Evolutionary conservation across 2,888 invertebrate genomes (phyloP), one percentile per base, ranked within the genome.

Genomic region (Archips xylosteana): DNA sequence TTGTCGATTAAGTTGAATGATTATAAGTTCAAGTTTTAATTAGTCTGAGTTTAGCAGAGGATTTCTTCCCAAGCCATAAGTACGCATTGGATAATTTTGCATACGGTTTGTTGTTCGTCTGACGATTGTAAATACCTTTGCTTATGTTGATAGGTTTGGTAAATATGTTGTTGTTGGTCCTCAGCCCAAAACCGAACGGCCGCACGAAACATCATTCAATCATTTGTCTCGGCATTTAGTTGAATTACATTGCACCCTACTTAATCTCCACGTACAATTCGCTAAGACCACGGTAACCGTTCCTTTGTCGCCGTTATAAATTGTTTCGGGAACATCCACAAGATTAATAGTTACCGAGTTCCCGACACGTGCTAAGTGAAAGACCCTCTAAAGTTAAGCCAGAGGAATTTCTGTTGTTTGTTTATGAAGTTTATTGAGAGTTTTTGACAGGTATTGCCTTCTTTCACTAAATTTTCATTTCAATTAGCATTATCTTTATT

Each of bases 311-410:
- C 49, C 45, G 81, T 81, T 86, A 92, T 91, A 91, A 92, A 93
- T 93, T 89, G 92, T 92, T 91, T 91, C 80, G 87, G 87, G 83
- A 89, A 85, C 89, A 87, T 89, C 87, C 82, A 80, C 80, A 90
- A 92, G 93, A 93, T 92, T 92, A 92, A 92, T 92, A 89, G 92
- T 88, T 84, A 76, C 76, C 74, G 77, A 83, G 82, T 82, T 81
- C 87, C 87, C 85, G 89, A 87, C 88, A 85, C 83, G 86, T 87
- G 88, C 82, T 89, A 87, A 91, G 88, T 89, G 86, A 88, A 89
- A 87, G 82, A 85, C 81, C 84, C 83, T 85, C 81, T 54, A 45
- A 70, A 66, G 42, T 70, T 54, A 34, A 63, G 42, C 61, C 34
- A 13, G 61, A 15, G 67, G 64, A 70, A 67, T 70, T 67, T 74